Percentiles rank a stretch among this genome's conserved stretches.
phyloP scores from a whole-genome alignment of 2,888 invertebrate species.

The Polydrusus cervinus region DNA sequence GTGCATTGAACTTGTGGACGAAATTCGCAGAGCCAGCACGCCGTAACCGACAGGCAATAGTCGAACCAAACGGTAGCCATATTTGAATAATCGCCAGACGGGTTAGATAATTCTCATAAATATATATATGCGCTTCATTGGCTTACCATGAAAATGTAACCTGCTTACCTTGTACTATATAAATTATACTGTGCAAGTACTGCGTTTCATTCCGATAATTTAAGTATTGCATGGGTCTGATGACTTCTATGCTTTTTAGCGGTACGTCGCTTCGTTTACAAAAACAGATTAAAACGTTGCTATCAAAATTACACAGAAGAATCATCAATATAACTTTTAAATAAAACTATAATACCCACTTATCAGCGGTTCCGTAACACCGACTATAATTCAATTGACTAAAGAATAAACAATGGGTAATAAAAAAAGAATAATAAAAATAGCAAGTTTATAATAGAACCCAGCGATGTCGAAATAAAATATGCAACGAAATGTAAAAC shows the following conservation, averaged over 20 bases:
- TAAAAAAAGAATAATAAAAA: constrained; percentile 31
- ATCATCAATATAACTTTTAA: constrained; percentile 5
- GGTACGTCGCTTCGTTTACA: no score
- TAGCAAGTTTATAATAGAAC: constrained; percentile 35
- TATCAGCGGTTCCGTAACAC: constrained; percentile 23
- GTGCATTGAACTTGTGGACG: constrained; percentile 47
- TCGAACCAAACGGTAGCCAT: constrained; percentile 26
- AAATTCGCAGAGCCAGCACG: constrained; percentile 44
- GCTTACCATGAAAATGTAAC: background rate
- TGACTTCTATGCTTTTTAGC: no score
- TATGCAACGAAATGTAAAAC: constrained; percentile 40
- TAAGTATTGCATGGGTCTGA: background rate
- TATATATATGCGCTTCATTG: background rate
- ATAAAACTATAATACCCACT: constrained; percentile 26
- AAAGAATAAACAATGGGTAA: constrained; percentile 36
- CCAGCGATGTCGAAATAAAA: constrained; percentile 39
- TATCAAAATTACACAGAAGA: background rate
- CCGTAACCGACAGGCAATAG: constrained; percentile 21
- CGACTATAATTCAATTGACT: constrained; percentile 25
- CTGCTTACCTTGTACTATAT: no score
- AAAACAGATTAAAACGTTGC: no score
- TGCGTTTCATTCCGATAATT: no score
- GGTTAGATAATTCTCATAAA: background rate
- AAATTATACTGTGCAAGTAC: no score
- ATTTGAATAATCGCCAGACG: constrained; percentile 8